Base-by-base conservation (phyloP, 2,797 vertebrate species). In the Sebastes cheni region DNA sequence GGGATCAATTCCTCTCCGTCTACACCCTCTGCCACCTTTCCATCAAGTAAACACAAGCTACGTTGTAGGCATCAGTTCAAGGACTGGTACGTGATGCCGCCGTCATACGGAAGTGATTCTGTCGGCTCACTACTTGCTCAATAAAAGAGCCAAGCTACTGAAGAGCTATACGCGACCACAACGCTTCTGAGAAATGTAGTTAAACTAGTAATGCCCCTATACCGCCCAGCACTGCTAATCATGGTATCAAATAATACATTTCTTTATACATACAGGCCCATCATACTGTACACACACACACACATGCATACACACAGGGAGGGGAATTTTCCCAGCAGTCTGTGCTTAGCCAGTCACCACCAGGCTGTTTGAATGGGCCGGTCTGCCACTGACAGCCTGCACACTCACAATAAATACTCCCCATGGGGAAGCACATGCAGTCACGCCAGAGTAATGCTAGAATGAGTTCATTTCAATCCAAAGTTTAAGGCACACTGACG, bases 361-460 rank as follows among this genome's bases (percentile, higher is more conserved):
- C 54, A 29, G 68, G 65, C 69, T 62, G 65, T 84, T 64, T 79
- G 77, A 79, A 74, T 65, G 73, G 52, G 52, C 34, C 14, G 3
- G 61, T 74, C 75, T 79, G 72, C 69, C 58, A 16, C 60, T 77
- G 65, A 74, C 80, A 72, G 77, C 52, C 73, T 80, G 77, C 67
- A 42, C 69, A 68, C 32, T 80, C 42, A 72, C 71, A 71, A 65
- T 78, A 83, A 81, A 75, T 50, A 67, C 34, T 76, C 72, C 75
- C 68, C 14, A 59, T 50, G 59, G 68, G 60, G 72, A 66, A 27
- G 59, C 58, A 66, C 32, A 30, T 50, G 46, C 74, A 73, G 75
- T 29, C 66, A 77, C n/a, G 7, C 22, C 72, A 74, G 34, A 77
- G 71, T 20, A 58, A 52, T 25, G 74, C 60, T 55, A 75, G 74